Evolutionary conservation across 2,113 vertebrate genomes (phyloP).

Genomic region (Monarcha castaneiventris): DNA sequence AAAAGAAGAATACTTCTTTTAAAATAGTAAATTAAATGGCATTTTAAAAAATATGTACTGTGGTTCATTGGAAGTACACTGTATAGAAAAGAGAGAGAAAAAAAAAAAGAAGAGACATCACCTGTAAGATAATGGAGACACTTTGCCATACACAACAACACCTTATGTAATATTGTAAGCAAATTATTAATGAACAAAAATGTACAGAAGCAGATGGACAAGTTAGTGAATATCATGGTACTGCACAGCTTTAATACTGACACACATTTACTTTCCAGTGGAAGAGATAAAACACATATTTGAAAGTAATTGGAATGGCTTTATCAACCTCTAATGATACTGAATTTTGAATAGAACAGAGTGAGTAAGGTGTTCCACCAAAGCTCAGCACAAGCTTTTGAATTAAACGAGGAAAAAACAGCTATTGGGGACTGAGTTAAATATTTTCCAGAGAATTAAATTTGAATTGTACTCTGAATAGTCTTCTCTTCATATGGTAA

Average conservation of each 20-base stretch:
- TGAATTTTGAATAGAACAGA: slow-evolving; percentile 44
- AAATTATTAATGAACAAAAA: slow-evolving; percentile 69
- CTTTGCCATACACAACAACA: slow-evolving; percentile 63
- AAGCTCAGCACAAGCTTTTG: slow-evolving; percentile 56
- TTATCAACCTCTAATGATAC: slow-evolving; percentile 39
- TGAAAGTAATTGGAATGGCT: slow-evolving; percentile 47
- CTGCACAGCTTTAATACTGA: slow-evolving; percentile 76
- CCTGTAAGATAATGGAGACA: slow-evolving; percentile 67
- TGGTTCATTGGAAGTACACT: slow-evolving; percentile 71
- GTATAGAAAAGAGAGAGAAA: slow-evolving; percentile 63
- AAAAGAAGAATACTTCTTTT: slow-evolving; percentile 57
- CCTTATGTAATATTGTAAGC: slow-evolving; percentile 65
- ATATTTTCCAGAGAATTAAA: slow-evolving; percentile 28
- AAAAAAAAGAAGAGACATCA: slow-evolving; percentile 62
- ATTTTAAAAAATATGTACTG: slow-evolving; percentile 71
- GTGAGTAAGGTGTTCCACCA: slow-evolving; percentile 68
- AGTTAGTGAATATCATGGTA: slow-evolving; percentile 69
- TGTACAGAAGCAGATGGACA: slow-evolving; percentile 71
- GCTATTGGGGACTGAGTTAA: not conserved
- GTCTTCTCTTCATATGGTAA: not conserved
- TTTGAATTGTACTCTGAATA: not conserved
- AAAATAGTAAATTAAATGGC: slow-evolving; percentile 67
- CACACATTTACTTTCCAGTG: slow-evolving; percentile 70
- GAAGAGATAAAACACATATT: slow-evolving; percentile 69
- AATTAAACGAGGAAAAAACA: not conserved